Percentiles rank a stretch among this genome's conserved stretches.
Conservation (phyloP, 2,888 invertebrate genomes). For the Hydropsyche betteni region DNA sequence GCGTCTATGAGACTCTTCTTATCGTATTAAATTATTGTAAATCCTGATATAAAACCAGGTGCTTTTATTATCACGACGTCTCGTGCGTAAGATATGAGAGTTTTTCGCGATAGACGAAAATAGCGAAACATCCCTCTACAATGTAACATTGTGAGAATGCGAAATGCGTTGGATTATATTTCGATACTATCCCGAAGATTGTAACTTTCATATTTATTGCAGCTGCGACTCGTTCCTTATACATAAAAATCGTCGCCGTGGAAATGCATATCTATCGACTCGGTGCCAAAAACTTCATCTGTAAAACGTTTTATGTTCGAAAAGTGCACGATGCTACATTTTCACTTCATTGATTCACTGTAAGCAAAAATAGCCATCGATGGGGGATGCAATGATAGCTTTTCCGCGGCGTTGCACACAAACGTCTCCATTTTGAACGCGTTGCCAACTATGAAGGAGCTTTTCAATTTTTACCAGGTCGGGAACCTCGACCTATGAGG, state of each 20-base stretch:
- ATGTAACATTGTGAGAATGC: not conserved
- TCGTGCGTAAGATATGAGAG: slow-evolving; percentile 2
- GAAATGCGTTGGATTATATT: not conserved
- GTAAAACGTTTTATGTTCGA: slow-evolving; percentile 15
- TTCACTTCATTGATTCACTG: slow-evolving; percentile 41
- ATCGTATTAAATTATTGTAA: slow-evolving; percentile 43
- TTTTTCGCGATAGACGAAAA: not conserved
- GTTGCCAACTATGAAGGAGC: slow-evolving; percentile 19
- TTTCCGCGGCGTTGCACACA: slow-evolving; percentile 40
- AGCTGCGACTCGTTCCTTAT: not conserved
- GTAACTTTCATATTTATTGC: slow-evolving; percentile 1
- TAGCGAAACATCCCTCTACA: not conserved
- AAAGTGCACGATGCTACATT: slow-evolving; percentile 33
- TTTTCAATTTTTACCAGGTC: slow-evolving; percentile 41
- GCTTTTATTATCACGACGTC: slow-evolving; percentile 30
- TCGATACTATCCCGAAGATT: not conserved
- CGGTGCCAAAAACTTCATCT: slow-evolving; percentile 4
- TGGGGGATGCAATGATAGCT: slow-evolving; percentile 45
- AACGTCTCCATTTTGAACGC: slow-evolving; percentile 37
- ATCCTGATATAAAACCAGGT: slow-evolving; percentile 39
- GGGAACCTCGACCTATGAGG: no score
- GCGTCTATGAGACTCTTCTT: slow-evolving; percentile 39
- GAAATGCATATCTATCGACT: not conserved
- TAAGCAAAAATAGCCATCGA: slow-evolving; percentile 45
- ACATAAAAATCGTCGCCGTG: not conserved